Percentiles rank a stretch among this genome's conserved stretches.
These are phyloP conservation scores for Cyphomyrmex costatus DNA, from an alignment of 1,140 invertebrate genomes.

Conservation along the genomic window DNA sequence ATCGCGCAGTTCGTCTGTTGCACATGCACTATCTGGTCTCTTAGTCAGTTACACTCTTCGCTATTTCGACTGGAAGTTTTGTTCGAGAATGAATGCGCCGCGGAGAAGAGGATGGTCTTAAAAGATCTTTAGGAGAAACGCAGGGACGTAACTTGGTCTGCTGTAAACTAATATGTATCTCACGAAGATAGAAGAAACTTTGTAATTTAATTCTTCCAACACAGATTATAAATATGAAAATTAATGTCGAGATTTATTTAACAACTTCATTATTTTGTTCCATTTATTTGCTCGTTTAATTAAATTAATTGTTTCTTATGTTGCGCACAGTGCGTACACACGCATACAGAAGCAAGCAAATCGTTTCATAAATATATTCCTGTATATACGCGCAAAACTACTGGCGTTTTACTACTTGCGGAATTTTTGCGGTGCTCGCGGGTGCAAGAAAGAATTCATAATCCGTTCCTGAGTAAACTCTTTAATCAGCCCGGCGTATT, in stretches of 20 bases:
- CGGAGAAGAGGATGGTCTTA: conserved; percentile 35
- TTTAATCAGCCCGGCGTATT: conserved; percentile 79
- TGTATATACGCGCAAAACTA: background rate
- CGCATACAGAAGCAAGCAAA: background rate
- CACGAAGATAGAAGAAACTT: conserved; percentile 39
- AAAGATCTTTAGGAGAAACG: conserved; percentile 17
- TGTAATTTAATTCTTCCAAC: background rate
- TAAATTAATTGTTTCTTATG: background rate
- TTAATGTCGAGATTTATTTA: conserved; percentile 26
- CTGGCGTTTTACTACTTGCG: conserved; percentile 15
- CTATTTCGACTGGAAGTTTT: conserved; percentile 51
- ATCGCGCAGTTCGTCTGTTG: conserved; percentile 34
- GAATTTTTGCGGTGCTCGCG: conserved; percentile 19
- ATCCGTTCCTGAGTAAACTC: conserved; percentile 69
- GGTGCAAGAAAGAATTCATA: conserved; percentile 34
- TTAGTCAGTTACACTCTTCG: conserved; percentile 54
- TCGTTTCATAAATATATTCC: conserved; percentile 10
- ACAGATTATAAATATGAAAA: background rate
- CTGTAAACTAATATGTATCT: conserved; percentile 10
- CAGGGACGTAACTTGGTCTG: conserved; percentile 38
- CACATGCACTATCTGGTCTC: conserved; percentile 49
- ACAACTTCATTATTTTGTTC: background rate
- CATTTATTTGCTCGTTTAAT: background rate
- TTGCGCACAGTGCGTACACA: background rate
- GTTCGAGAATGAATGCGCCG: conserved; percentile 41